phyloP scores from a whole-genome alignment of 2,797 vertebrate genomes.

The Pitangus sulphuratus region DNA sequence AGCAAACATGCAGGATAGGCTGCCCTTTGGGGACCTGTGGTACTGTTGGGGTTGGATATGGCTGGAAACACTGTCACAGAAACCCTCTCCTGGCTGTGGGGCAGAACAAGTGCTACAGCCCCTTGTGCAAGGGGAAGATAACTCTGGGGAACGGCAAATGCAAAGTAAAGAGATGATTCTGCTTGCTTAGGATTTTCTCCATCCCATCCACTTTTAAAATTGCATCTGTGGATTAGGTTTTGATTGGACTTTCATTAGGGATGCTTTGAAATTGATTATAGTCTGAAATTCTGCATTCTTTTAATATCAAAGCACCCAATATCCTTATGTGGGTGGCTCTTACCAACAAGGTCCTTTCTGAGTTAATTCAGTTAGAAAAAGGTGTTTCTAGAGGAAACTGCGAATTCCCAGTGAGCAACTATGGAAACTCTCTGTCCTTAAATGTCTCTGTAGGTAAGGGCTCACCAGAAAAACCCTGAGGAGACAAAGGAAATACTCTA shows the following conservation, averaged over 20 bases:
- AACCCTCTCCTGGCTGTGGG: neutral
- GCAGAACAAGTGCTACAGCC: neutral
- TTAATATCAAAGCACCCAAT: neutral
- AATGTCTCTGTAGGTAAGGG: neutral
- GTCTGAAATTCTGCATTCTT: neutral
- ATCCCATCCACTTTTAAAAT: neutral
- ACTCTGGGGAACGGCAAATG: neutral
- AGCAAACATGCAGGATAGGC: neutral
- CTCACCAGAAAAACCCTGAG: neutral
- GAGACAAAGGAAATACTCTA: neutral
- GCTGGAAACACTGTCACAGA: neutral
- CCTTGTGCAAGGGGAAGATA: neutral
- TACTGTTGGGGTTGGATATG: fast-evolving
- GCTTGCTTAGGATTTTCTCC: neutral
- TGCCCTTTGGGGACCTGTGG: neutral
- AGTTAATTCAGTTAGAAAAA: neutral
- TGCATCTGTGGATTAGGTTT: neutral
- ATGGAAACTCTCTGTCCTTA: neutral
- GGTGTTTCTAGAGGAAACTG: neutral
- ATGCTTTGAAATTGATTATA: neutral
- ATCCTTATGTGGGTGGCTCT: neutral
- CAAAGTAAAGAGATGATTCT: neutral
- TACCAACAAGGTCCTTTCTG: neutral
- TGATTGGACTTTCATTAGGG: neutral
- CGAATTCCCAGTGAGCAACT: neutral